Base-by-base conservation (phyloP, 2,113 vertebrate species). In the Ptilonorhynchus violaceus region DNA sequence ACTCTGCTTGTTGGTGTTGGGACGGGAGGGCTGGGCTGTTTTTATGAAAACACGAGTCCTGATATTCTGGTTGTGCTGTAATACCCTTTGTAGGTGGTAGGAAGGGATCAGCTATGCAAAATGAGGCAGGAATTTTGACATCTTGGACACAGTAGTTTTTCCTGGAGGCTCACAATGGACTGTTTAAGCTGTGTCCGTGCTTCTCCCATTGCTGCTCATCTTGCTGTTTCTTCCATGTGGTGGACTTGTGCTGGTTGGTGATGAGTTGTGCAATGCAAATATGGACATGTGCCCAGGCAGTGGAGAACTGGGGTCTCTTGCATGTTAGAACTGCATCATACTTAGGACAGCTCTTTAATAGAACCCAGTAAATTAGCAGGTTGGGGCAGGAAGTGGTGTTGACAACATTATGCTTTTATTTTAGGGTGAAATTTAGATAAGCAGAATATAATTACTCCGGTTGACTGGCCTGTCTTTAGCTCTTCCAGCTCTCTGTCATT, bases 161-260 rank as follows among this genome's bases (percentile, higher is more conserved):
- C n/a, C 28, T 64, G 41, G 49, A 75, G 39, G 24, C 23, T 81
- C 5, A 2, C 39, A 37, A 15, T 2, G 9, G 16, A 35, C 52
- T 18, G 2, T 73, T 47, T 14, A 81, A 74, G 15, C 59, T 0
- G 0, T 49, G 53, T 63, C 67, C 0, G 0, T 69, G 53, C 21
- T 72, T 80, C 27, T 89, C 41, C 47, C 3, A 1, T 73, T 76
- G 47, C 44, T 2, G 5, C 25, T 66, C 4, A 11, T 37, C 15
- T 59, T 93, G 56, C 47, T 4, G 1, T 67, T 93, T 28, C 4
- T 14, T 89, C 47, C 27, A 7, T 2, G 2, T 66, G 35, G 24
- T 58, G 25, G 50, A 23, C 22, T 77, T 3, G 15, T 5, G 9
- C 52, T 79, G 56, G 4, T 21, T 85, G 60, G 42, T 2, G 10